Conservation (phyloP, 2,797 vertebrate species). For the Chaetodon trifasciatus region DNA sequence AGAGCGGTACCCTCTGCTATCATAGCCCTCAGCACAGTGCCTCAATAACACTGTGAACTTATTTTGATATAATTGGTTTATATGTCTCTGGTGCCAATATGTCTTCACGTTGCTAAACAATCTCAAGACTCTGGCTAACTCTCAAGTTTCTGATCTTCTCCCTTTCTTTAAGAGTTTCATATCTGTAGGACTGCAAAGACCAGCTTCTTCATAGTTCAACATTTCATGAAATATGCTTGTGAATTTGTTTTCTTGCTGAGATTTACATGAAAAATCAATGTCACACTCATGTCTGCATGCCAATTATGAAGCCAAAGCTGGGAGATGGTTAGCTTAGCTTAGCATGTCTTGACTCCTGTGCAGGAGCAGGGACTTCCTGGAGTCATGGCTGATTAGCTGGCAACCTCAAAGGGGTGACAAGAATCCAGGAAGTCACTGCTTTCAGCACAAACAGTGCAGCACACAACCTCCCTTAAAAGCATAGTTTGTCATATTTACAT, state of each 20-base stretch:
- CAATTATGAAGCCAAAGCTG: not conserved
- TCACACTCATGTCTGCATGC: not conserved
- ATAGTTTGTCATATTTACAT: not conserved
- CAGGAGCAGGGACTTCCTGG: not conserved
- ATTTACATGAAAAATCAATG: not conserved
- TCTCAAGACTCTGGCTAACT: not conserved
- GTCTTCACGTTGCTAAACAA: not conserved
- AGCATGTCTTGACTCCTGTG: not conserved
- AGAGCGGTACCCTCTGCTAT: slow-evolving; percentile 7
- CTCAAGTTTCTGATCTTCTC: not conserved
- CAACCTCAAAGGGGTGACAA: not conserved
- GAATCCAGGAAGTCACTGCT: not conserved
- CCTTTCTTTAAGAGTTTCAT: not conserved
- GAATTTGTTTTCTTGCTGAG: not conserved
- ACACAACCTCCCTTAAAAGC: not conserved
- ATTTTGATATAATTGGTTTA: slow-evolving; percentile 44
- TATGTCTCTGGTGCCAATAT: slow-evolving; percentile 13
- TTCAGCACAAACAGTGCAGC: not conserved
- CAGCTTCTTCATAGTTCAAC: not conserved
- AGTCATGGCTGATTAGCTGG: not conserved
- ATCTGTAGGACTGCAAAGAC: not conserved
- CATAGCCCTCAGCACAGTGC: slow-evolving; percentile 27
- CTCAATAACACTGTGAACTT: slow-evolving; percentile 31
- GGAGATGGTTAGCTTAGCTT: not conserved
- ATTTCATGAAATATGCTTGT: not conserved